These are phyloP conservation scores for Saguinus imperator DNA, from an alignment of 2,113 vertebrate genomes.

Conservation along the genomic window DNA sequence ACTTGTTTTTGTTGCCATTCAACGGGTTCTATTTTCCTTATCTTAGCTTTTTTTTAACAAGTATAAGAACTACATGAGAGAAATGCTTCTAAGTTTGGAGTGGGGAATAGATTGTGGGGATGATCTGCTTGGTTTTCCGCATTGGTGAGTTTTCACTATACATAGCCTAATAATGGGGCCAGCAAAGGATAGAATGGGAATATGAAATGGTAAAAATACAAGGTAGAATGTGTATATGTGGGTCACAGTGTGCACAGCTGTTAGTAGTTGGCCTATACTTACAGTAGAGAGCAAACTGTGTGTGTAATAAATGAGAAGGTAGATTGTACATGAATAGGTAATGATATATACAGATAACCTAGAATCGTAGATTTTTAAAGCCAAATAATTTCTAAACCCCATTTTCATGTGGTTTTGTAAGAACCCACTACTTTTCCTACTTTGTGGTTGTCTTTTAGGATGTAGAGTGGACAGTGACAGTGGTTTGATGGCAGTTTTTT, in stretches of 20 bases:
- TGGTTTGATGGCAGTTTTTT: not conserved
- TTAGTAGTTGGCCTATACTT: not conserved
- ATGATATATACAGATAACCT: not conserved
- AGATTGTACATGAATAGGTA: not conserved
- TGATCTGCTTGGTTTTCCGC: not conserved
- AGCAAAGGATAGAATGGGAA: not conserved
- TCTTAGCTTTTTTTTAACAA: not conserved
- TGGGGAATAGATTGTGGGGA: not conserved
- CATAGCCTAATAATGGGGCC: not conserved
- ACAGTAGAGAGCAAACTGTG: not conserved
- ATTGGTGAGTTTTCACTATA: not conserved
- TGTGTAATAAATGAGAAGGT: not conserved
- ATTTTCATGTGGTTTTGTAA: not conserved
- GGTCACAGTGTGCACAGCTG: not conserved
- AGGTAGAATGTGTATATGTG: not conserved
- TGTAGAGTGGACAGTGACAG: not conserved
- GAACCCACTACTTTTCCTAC: not conserved
- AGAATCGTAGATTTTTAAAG: not conserved
- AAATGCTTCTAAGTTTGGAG: not conserved
- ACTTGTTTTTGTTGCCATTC: not conserved
- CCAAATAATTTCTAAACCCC: not conserved
- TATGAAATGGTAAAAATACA: not conserved
- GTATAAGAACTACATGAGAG: not conserved
- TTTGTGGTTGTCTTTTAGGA: not conserved
- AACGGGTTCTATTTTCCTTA: not conserved